Evolutionary conservation across 2,113 vertebrate species (phyloP).

Genomic region (Sinosuthora webbiana): DNA sequence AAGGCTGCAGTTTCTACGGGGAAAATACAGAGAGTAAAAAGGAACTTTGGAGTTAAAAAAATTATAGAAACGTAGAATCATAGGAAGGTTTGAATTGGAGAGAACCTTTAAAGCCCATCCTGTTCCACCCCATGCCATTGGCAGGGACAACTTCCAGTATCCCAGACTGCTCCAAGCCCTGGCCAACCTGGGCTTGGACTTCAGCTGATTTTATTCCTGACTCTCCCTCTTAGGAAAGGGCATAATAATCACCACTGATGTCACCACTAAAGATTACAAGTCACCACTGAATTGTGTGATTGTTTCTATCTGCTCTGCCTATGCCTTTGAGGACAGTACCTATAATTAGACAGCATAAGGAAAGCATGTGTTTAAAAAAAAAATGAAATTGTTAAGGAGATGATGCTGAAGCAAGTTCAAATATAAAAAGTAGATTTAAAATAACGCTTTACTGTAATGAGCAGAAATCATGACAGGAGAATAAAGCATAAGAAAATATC

Average conservation of each 20-base stretch:
- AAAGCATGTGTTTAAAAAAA: neutral
- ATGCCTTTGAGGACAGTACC: neutral
- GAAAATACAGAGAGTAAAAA: neutral
- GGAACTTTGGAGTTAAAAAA: neutral
- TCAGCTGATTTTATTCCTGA: neutral
- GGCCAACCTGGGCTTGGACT: neutral
- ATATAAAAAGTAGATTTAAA: slow-evolving; percentile 46
- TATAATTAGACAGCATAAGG: neutral
- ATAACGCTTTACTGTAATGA: slow-evolving; percentile 43
- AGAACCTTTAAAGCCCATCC: neutral
- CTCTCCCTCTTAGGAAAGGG: neutral
- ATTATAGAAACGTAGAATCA: too few species aligned
- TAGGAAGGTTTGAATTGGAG: neutral
- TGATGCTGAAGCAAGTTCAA: slow-evolving; percentile 3
- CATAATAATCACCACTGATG: neutral
- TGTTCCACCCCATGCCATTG: neutral
- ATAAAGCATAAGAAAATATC: slow-evolving; percentile 61
- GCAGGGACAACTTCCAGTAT: neutral
- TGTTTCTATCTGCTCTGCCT: neutral
- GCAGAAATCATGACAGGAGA: slow-evolving; percentile 49
- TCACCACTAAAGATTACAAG: neutral
- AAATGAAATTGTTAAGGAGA: neutral
- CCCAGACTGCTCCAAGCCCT: neutral
- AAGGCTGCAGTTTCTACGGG: neutral
- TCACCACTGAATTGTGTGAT: neutral